Evolutionary conservation across 2,113 vertebrate genomes (phyloP).

Genomic region (Xiphias gladius): DNA sequence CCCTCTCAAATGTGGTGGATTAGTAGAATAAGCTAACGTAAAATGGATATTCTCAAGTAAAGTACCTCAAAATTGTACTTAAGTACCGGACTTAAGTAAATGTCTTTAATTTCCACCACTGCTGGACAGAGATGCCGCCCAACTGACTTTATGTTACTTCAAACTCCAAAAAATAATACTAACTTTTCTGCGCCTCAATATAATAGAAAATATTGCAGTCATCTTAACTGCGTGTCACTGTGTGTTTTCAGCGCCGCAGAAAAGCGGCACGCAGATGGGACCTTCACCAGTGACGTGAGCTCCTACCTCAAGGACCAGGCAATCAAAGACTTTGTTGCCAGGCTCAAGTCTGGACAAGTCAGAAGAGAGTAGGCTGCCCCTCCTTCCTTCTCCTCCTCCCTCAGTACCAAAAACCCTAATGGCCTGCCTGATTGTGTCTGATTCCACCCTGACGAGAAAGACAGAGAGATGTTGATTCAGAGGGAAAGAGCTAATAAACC

Average conservation of each 20-base stretch:
- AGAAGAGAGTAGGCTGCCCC: slow-evolving; percentile 92
- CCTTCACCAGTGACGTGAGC: slow-evolving; percentile 95
- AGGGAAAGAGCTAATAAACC: slow-evolving; percentile 51
- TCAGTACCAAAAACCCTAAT: slow-evolving; percentile 34
- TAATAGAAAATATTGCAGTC: not conserved
- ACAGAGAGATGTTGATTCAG: slow-evolving; percentile 55
- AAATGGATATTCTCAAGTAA: too few species aligned
- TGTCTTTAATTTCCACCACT: too few species aligned
- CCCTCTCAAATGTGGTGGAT: too few species aligned
- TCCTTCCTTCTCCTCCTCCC: slow-evolving; percentile 26
- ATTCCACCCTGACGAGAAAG: slow-evolving; percentile 51
- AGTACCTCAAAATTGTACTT: too few species aligned
- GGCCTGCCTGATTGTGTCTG: slow-evolving; percentile 36
- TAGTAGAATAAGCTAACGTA: too few species aligned
- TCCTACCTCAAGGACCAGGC: slow-evolving; percentile 93
- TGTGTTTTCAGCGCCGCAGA: slow-evolving; percentile 81
- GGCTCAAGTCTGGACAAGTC: slow-evolving; percentile 92
- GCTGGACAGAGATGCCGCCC: too few species aligned
- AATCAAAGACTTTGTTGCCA: slow-evolving; percentile 94
- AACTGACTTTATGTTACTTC: too few species aligned
- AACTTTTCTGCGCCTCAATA: too few species aligned
- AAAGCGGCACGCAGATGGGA: slow-evolving; percentile 93
- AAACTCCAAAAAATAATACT: too few species aligned
- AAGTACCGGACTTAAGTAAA: too few species aligned
- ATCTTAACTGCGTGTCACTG: not conserved